These are phyloP conservation scores for Lasius fuliginosus DNA, from an alignment of 2,888 invertebrate genomes.

Conservation along the genomic window DNA sequence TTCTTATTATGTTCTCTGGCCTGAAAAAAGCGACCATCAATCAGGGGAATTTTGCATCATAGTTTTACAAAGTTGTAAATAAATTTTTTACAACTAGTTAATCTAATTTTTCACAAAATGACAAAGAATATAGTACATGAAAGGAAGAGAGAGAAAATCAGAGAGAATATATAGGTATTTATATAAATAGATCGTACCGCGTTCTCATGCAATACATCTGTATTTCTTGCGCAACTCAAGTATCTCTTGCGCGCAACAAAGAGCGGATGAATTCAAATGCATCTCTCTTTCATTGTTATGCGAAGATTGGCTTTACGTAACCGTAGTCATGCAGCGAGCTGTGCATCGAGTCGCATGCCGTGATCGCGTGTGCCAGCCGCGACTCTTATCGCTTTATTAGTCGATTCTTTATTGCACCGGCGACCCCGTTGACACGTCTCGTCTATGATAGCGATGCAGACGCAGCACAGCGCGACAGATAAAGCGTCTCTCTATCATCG, in stretches of 20 bases:
- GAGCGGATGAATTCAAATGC: conserved; percentile 15
- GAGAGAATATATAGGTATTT: not conserved
- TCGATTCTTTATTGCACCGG: conserved; percentile 67
- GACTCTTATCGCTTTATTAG: conserved; percentile 74
- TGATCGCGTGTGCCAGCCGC: conserved; percentile 61
- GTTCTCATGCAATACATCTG: not conserved
- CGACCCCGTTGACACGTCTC: conserved; percentile 59
- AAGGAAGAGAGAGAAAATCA: not conserved
- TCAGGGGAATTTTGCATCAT: not conserved
- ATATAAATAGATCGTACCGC: not conserved
- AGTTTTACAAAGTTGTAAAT: not conserved
- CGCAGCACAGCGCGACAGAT: conserved; percentile 30
- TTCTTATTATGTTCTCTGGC: not conserved
- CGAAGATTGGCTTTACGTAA: conserved; percentile 72
- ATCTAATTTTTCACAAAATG: not conserved
- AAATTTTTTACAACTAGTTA: not conserved
- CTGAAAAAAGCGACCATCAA: not conserved
- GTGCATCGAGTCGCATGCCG: conserved; percentile 40
- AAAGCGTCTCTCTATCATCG: conserved; percentile 1
- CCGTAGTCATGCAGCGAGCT: conserved; percentile 57
- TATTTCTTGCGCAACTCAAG: not conserved
- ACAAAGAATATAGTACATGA: not conserved
- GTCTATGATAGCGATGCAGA: conserved; percentile 48
- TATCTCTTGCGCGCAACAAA: not conserved
- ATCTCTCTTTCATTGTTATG: conserved; percentile 38